A percentile compares a stretch with the other conserved stretches of the same genome.
These are phyloP conservation scores for Arctia plantaginis DNA, from an alignment of 2,888 invertebrate species.

Conservation along the genomic window DNA sequence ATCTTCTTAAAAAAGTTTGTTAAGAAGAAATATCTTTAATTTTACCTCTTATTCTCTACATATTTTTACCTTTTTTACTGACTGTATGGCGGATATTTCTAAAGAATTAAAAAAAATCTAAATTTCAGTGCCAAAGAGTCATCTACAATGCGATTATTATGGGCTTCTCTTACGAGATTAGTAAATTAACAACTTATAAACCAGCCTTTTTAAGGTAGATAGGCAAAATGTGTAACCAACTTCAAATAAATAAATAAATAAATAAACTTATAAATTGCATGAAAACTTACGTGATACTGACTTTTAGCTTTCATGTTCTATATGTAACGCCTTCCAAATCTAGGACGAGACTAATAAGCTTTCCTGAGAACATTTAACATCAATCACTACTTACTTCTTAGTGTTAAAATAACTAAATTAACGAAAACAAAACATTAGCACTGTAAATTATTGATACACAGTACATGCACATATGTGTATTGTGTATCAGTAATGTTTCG, in stretches of 20 bases:
- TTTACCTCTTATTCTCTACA: too few relatives aligned
- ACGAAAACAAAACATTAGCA: neutral
- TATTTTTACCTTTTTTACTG: too few relatives aligned
- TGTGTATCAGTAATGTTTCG: neutral
- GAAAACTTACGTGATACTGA: neutral
- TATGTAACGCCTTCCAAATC: neutral
- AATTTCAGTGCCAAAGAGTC: too few relatives aligned
- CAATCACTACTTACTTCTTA: neutral
- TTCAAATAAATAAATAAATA: too few relatives aligned
- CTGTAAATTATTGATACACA: neutral
- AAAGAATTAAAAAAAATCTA: too few relatives aligned
- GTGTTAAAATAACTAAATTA: constrained; percentile 30
- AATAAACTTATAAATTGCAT: too few relatives aligned
- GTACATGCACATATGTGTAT: neutral
- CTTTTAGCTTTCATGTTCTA: neutral
- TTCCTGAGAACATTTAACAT: neutral
- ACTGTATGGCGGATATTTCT: too few relatives aligned
- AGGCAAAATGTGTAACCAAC: neutral
- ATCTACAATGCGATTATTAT: too few relatives aligned
- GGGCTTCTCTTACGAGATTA: too few relatives aligned
- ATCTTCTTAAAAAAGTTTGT: too few relatives aligned
- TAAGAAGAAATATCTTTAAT: too few relatives aligned
- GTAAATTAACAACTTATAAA: neutral
- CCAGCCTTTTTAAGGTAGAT: neutral
- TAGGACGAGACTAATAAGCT: neutral